Conservation (phyloP, 2,888 invertebrate species). For the Apodemia zela region DNA sequence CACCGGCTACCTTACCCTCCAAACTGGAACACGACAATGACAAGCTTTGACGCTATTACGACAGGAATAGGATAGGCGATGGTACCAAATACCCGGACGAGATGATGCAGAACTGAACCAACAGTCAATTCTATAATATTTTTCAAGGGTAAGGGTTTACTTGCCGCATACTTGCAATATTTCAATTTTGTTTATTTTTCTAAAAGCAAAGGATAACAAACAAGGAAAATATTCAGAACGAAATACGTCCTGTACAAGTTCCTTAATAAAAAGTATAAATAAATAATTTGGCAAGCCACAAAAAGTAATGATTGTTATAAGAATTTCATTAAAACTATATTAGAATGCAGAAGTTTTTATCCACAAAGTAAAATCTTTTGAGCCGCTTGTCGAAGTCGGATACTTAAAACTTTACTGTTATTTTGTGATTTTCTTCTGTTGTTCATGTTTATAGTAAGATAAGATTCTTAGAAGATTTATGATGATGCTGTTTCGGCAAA, state of each 20-base stretch:
- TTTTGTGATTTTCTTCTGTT: background rate
- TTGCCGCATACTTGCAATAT: background rate
- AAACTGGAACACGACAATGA: too few species aligned
- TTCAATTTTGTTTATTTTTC: background rate
- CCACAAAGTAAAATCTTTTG: background rate
- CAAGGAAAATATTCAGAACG: background rate
- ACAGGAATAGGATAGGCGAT: too few species aligned
- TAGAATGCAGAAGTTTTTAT: background rate
- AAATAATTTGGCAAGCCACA: background rate
- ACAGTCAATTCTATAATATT: background rate
- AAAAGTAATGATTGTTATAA: background rate
- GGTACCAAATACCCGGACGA: too few species aligned
- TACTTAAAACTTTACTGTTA: background rate
- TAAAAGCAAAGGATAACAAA: background rate
- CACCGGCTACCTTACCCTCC: too few species aligned
- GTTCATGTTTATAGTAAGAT: background rate
- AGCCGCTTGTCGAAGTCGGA: background rate
- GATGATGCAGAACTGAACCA: too few species aligned
- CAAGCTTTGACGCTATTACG: too few species aligned
- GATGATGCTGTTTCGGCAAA: background rate
- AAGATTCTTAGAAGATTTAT: background rate
- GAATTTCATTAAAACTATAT: background rate
- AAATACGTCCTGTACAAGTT: background rate
- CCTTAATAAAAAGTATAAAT: background rate
- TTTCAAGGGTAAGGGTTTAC: background rate